Base-by-base conservation (phyloP, 1,140 invertebrate species). In the Paraescarpia echinospica region DNA sequence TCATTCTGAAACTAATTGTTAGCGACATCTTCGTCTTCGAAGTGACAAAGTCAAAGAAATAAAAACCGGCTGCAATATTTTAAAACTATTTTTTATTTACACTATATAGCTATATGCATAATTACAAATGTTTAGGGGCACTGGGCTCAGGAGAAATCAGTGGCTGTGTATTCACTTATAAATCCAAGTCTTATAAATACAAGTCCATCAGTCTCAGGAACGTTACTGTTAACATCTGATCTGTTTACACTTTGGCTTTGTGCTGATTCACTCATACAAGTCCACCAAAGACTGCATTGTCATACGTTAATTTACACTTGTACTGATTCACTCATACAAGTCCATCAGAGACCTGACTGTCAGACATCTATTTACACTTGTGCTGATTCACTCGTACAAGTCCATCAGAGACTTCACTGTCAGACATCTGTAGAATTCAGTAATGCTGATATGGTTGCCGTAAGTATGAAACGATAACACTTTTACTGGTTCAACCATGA, bases 381-480 rank as follows among this genome's bases (percentile, higher is more conserved):
- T 14, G 59, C 22, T 77, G 59, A 77, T 77, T 77, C 22, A 77
- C 59, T 77, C 27, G 22, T 91, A 91, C 14, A 91, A 34, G 91
- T 91, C 91, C 91, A 48, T 48, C 35, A 91, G 41, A 59, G 34
- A 91, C 22, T 59, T 35, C 34, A 41, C 18, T 34, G 35, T 35
- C 14, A 91, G 34, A 35, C 34, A 35, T n/a, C 34, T 33, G 33
- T 33, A 33, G 91, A 91, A 33, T 41, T 91, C 91, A 35, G 12
- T 34, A 22, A 35, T 33, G 91, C 14, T 35, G 6, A 35, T 48
- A 14, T 27, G 34, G 9, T 35, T 35, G 33, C 14, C 34, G 34
- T 12, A 34, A 48, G 34, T n/a, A 92, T 92, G 94, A 92, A 96
- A 96, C 33, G 92, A 94, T 9, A 96, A 92, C 2, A 92, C 94